A percentile compares a stretch with the other conserved stretches of the same genome.
These are phyloP conservation scores for Proterorhinus semilunaris DNA, from an alignment of 2,113 vertebrate genomes.

Conservation along the genomic window DNA sequence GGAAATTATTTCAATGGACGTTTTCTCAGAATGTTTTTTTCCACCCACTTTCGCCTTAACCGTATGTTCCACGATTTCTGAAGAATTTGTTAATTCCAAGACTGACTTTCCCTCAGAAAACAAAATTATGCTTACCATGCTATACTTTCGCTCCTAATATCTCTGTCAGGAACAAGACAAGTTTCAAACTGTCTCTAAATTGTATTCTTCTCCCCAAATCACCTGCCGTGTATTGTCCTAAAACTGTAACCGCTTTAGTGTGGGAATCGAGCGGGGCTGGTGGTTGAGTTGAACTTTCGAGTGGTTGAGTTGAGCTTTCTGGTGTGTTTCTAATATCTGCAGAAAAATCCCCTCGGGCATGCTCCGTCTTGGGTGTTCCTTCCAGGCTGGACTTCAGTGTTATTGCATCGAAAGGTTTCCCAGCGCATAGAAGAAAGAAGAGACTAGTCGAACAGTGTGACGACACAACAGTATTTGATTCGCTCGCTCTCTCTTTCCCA, in stretches of 20 bases:
- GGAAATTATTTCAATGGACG: no score
- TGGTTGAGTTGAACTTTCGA: conserved; percentile 47
- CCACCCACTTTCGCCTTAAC: no score
- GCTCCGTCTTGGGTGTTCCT: conserved; percentile 97
- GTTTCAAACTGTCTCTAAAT: no score
- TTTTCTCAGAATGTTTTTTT: no score
- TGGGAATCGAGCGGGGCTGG: conserved; percentile 51
- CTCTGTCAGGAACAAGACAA: no score
- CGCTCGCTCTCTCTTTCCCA: conserved; percentile 64
- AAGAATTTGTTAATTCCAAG: no score
- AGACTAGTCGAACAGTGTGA: conserved; percentile 71
- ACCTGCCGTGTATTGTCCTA: no score
- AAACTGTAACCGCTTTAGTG: conserved; percentile 46
- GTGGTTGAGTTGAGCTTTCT: conserved; percentile 45
- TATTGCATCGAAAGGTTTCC: conserved; percentile 88
- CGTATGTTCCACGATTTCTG: no score
- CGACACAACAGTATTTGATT: conserved; percentile 38
- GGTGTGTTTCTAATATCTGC: conserved; percentile 78
- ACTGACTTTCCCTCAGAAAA: no score
- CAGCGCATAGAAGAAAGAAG: conserved; percentile 62
- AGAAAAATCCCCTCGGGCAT: conserved; percentile 72
- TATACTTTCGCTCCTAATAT: no score
- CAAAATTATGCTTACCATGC: no score
- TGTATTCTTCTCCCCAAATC: no score
- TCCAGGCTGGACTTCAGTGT: conserved; percentile 82